Conservation (phyloP, 2,888 invertebrate genomes). For the Lissonota sp. region DNA sequence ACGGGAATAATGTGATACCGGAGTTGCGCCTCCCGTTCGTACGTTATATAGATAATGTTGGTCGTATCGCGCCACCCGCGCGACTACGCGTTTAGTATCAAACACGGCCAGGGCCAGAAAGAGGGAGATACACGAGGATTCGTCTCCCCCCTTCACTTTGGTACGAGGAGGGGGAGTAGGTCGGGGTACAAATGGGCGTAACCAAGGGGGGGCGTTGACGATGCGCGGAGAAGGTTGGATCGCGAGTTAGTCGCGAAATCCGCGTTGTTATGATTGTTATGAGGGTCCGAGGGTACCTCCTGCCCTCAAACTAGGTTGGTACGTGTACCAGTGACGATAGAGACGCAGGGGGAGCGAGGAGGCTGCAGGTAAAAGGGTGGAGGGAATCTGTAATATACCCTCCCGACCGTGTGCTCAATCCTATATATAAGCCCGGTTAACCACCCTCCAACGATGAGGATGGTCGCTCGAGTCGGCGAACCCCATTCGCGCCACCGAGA, state of each 20-base stretch:
- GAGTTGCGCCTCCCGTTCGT: constrained; percentile 49
- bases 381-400: constrained; percentile 65
- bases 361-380: constrained; percentile 38
- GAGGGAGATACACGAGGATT: no score
- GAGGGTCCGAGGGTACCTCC: constrained; percentile 81
- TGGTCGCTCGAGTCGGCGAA: constrained; percentile 51
- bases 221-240: constrained; percentile 82
- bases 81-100: constrained; percentile 31
- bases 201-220: constrained; percentile 77
- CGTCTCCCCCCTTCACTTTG: no score
- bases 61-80: constrained; percentile 48
- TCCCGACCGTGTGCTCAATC: constrained; percentile 50
- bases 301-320: constrained; percentile 74
- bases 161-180: not conserved
- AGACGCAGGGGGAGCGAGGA: constrained; percentile 33
- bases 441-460: constrained; percentile 45
- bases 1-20: constrained; percentile 11
- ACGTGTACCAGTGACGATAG: constrained; percentile 46
- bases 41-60: constrained; percentile 23
- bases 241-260: constrained; percentile 82
- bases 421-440: constrained; percentile 46
- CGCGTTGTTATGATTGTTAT: constrained; percentile 83
- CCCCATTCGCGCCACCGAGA: constrained; percentile 55
- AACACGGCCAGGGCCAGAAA: constrained; percentile 6
- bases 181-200: constrained; percentile 71